Evolutionary conservation across 2,888 invertebrate genomes (phyloP).

Genomic region (Mythimna lalbum): DNA sequence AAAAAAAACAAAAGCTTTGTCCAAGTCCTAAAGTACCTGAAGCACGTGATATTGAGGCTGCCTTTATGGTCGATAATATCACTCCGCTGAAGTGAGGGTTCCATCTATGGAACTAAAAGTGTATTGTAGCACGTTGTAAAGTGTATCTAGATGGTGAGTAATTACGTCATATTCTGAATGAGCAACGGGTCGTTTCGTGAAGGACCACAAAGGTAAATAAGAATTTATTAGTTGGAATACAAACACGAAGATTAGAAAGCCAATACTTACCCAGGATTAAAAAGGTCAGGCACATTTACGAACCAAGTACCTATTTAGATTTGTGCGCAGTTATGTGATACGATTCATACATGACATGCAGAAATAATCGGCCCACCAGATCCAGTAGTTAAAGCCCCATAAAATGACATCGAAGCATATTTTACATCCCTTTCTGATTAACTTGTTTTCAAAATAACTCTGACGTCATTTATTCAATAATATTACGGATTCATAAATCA

Average conservation of each 20-base stretch:
- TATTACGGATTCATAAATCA: slow-evolving; percentile 59
- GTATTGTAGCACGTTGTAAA: too few relatives aligned
- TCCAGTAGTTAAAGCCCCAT: slow-evolving; percentile 2
- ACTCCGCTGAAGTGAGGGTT: too few relatives aligned
- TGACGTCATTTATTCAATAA: slow-evolving; percentile 44
- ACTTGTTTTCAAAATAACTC: slow-evolving; percentile 36
- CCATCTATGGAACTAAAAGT: too few relatives aligned
- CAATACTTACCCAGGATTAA: background rate
- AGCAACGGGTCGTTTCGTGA: too few relatives aligned
- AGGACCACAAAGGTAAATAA: too few relatives aligned
- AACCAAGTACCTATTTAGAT: background rate
- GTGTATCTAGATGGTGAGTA: too few relatives aligned
- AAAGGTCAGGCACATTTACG: background rate
- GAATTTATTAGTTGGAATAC: too few relatives aligned
- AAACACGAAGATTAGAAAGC: too few relatives aligned
- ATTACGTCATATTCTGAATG: too few relatives aligned
- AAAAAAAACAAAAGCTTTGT: too few relatives aligned
- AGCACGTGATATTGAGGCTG: background rate
- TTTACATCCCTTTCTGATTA: slow-evolving; percentile 32
- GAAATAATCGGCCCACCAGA: background rate
- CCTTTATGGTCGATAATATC: background rate
- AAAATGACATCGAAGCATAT: slow-evolving; percentile 8
- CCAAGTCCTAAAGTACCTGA: too few relatives aligned
- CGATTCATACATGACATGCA: background rate
- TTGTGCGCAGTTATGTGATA: background rate